phyloP scores from a whole-genome alignment of 2,888 invertebrate species.

The Plebejus argus region DNA sequence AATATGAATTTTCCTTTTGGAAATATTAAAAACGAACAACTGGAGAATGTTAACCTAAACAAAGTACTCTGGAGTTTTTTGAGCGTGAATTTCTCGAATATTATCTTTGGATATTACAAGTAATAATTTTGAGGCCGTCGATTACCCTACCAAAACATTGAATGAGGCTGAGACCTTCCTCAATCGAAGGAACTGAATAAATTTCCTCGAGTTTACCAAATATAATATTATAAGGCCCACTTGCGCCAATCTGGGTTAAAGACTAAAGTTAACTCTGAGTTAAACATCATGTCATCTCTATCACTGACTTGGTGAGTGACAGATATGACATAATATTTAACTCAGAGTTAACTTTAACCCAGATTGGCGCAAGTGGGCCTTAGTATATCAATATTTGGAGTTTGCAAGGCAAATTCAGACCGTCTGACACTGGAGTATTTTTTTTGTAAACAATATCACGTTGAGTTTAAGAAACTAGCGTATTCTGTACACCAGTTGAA shows the following conservation, averaged over 20 bases:
- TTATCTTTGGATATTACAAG: conserved; percentile 11
- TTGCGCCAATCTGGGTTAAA: too few relatives aligned
- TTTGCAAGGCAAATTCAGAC: conserved; percentile 15
- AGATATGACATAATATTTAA: too few relatives aligned
- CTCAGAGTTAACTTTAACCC: too few relatives aligned
- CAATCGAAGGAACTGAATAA: not conserved
- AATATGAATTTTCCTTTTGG: not conserved
- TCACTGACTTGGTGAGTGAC: too few relatives aligned
- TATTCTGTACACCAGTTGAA: conserved; percentile 28
- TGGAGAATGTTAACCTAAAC: not conserved
- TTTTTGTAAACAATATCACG: conserved; percentile 33
- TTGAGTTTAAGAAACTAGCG: conserved; percentile 26
- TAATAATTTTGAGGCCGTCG: conserved; percentile 4
- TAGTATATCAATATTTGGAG: conserved; percentile 21
- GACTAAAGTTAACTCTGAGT: too few relatives aligned
- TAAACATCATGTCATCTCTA: too few relatives aligned
- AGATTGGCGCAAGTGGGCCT: too few relatives aligned
- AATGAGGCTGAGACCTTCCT: not conserved
- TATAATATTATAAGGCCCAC: too few relatives aligned
- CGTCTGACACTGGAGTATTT: conserved; percentile 3
- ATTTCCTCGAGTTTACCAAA: conserved; percentile 11
- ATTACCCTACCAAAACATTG: conserved; percentile 18
- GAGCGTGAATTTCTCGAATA: conserved; percentile 23
- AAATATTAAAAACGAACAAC: conserved; percentile 16
- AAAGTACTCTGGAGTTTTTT: not conserved